Evolutionary conservation across 2,888 invertebrate genomes (phyloP).

Genomic region (Tetragnatha montana): DNA sequence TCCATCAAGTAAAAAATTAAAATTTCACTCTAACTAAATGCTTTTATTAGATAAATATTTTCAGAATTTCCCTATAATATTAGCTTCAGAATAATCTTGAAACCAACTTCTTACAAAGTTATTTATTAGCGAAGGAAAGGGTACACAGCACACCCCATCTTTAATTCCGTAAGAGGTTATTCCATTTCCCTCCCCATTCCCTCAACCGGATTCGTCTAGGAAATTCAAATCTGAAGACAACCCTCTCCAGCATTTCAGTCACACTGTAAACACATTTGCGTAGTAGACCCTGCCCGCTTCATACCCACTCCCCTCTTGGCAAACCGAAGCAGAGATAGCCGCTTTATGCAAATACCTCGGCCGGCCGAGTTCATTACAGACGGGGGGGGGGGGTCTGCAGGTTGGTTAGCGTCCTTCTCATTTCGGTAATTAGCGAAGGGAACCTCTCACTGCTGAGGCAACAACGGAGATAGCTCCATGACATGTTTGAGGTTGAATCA

Average conservation of each 20-base stretch:
- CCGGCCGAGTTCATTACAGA: conserved; percentile 45
- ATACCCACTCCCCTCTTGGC: background rate
- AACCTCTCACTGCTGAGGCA: conserved; percentile 34
- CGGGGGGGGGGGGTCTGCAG: conserved; percentile 9
- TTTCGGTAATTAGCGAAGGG: conserved; percentile 54
- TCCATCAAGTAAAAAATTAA: no score
- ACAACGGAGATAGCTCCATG: conserved; percentile 58
- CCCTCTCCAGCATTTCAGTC: background rate
- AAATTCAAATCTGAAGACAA: background rate
- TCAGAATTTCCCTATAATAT: no score
- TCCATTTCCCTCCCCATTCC: background rate
- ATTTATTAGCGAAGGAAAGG: no score
- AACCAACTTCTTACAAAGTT: no score
- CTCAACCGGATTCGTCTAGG: background rate
- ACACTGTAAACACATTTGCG: conserved; percentile 14
- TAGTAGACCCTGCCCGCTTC: conserved; percentile 20
- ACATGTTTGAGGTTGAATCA: conserved; percentile 68
- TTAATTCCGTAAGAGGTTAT: no score
- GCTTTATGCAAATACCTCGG: conserved; percentile 61
- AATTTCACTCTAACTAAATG: no score
- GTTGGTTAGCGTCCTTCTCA: conserved; percentile 64
- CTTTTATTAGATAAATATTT: no score
- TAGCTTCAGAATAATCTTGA: no score
- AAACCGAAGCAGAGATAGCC: conserved; percentile 21
- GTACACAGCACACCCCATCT: no score